Evolutionary conservation across 2,113 vertebrate species (phyloP), one percentile per base, ranked within the genome.

Genomic region (Sturnira hondurensis): DNA sequence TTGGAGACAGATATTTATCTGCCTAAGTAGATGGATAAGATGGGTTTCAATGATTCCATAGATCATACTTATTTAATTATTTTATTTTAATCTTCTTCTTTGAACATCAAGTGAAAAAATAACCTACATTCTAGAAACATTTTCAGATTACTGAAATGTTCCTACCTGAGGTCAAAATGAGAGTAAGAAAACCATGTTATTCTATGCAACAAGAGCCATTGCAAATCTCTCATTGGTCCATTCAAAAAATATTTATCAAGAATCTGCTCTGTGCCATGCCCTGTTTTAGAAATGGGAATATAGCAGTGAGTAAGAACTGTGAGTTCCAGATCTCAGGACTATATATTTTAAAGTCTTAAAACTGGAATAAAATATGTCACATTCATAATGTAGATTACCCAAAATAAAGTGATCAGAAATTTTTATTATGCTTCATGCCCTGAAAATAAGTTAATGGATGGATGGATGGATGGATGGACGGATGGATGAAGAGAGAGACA

Each of bases 71-170:
- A 85, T 68, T 86, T 88, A 81, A 65, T 89, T 87, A 63, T 80
- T 89, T 31, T 65, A 61, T 33, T 84, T 85, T 76, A 91, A 70
- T 90, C 28, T 20, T 91, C 65, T 41, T 73, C 47, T 95, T 89
- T 84, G 45, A 94, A 86, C 38, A 91, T 15, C 63, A 14, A 82
- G 3, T 76, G 3, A 2, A 81, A 94, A 92, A 4, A 87, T 89
- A 87, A 47, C 26, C 14, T 82, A 26, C 20, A 9, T 58, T 20
- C 11, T 68, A 52, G 58, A 93, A 26, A 81, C 2, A 93, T 77
- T 95, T 96, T 85, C 31, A 84, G 33, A 77, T 73, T 93, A 81
- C 41, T 67, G 52, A 77, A 31, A 58, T 56, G 10, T 82, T 95
- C 94, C 41, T 91, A 78, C n/a, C 4, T 87, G 56, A 96, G 22